Base-by-base conservation (phyloP, 2,797 vertebrate genomes). In the Tauraco hartlaubi region DNA sequence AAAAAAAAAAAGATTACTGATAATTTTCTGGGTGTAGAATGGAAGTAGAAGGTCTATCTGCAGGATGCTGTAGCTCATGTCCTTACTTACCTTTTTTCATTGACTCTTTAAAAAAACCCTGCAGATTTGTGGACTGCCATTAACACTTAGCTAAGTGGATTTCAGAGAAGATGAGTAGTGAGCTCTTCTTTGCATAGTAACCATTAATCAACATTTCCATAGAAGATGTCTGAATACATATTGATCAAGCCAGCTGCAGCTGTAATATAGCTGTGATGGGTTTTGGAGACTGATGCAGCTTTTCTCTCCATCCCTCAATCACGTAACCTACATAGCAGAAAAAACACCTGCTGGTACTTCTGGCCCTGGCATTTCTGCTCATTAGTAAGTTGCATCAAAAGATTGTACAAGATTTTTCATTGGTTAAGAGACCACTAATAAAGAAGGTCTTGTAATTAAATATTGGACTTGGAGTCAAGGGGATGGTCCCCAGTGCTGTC, bases 211-310 rank as follows among this genome's bases (percentile, higher is more conserved):
- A 16, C 75, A 48, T 52, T 76, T 64, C 48, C 68, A 79, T 43
- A 94, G 87, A 94, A 91, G 48, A 62, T 59, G 62, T 31, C 85
- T 90, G 92, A 96, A 95, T 96, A 68, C 64, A 13, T 75, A 31
- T 44, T 91, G 91, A 96, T 95, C 64, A 37, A 88, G 46, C 31
- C 93, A 94, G 90, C 88, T 95, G 95, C 93, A 96, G 82, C 85
- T 94, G 87, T 43, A 67, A 33, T 61, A 33, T 25, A 61, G 54
- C 28, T 75, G 49, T 28, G 61, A 3, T 61, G 67, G 33, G 12
- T 39, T 91, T 84, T 90, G 88, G 85, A 85, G 85, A 9, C 68
- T 64, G 87, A 73, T 83, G 56, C 64, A 95, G 83, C 51, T 95
- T 94, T 88, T 17, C 19, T 73, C 35, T 83, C 39, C 46, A 15